A percentile compares a stretch with the other conserved stretches of the same genome.
These are phyloP conservation scores for Pica pica DNA, from an alignment of 2,113 vertebrate species.

Conservation along the genomic window DNA sequence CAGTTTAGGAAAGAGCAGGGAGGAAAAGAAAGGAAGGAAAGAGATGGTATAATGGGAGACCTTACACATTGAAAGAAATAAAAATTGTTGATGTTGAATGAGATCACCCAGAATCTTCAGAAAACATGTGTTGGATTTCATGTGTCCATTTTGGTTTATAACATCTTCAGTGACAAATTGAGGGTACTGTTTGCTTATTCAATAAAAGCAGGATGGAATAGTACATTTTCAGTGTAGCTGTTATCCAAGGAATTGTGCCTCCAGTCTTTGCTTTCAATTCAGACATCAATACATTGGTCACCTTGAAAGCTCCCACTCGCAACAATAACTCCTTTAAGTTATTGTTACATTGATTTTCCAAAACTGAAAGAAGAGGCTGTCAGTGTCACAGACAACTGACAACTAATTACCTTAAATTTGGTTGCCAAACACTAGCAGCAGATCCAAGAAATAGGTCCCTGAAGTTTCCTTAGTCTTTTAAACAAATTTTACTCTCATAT, in stretches of 20 bases:
- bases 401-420: background rate
- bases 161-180: background rate
- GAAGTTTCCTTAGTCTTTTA: background rate
- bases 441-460: background rate
- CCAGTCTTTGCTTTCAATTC: background rate
- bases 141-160: background rate
- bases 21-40: background rate
- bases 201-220: background rate
- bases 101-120: background rate
- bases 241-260: background rate
- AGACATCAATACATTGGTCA: background rate
- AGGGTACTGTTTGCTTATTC: background rate
- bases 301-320: background rate
- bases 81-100: background rate
- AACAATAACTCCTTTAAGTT: background rate
- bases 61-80: background rate
- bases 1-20: background rate
- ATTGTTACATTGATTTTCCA: background rate
- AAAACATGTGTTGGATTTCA: background rate
- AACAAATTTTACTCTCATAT: background rate
- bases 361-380: background rate
- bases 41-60: background rate
- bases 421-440: background rate
- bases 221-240: background rate
- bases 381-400: background rate